Evolutionary conservation across 1,140 invertebrate species (phyloP).

Genomic region (Plectrocnemia conspersa): DNA sequence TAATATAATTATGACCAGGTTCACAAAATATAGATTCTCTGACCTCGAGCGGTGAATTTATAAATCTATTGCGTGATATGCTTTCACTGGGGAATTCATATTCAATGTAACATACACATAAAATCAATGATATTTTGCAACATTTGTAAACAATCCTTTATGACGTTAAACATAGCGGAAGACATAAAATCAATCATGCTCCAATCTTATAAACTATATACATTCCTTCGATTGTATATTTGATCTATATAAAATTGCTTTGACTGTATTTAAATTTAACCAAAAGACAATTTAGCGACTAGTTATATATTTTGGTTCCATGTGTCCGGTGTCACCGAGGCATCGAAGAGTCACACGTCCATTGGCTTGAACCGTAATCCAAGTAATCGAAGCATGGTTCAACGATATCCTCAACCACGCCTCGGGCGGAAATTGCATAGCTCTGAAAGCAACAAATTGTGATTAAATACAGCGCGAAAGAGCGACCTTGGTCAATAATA

Average conservation of each 20-base stretch:
- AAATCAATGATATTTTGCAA: too few relatives aligned
- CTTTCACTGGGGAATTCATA: too few relatives aligned
- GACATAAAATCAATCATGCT: constrained; percentile 1
- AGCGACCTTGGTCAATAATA: neutral
- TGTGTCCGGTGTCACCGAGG: constrained; percentile 85
- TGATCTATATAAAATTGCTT: too few relatives aligned
- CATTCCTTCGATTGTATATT: too few relatives aligned
- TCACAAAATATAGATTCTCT: too few relatives aligned
- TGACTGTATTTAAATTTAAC: neutral
- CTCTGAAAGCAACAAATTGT: constrained; percentile 58
- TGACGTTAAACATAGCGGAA: too few relatives aligned
- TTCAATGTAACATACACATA: too few relatives aligned
- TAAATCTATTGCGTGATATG: too few relatives aligned
- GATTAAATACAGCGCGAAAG: constrained; percentile 21
- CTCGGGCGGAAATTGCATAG: constrained; percentile 94
- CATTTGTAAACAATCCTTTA: too few relatives aligned
- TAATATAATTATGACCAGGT: too few relatives aligned
- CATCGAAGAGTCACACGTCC: constrained; percentile 77
- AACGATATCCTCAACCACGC: constrained; percentile 91
- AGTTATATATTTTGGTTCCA: constrained; percentile 69
- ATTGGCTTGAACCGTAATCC: constrained; percentile 77
- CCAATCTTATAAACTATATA: too few relatives aligned
- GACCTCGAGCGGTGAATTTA: too few relatives aligned
- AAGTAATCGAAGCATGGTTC: constrained; percentile 91
- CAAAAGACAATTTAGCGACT: constrained; percentile 42